Evolutionary conservation across 53 echinoderm and acorn worm genomes (phyloP).

Genomic region (Henricia sp.): DNA sequence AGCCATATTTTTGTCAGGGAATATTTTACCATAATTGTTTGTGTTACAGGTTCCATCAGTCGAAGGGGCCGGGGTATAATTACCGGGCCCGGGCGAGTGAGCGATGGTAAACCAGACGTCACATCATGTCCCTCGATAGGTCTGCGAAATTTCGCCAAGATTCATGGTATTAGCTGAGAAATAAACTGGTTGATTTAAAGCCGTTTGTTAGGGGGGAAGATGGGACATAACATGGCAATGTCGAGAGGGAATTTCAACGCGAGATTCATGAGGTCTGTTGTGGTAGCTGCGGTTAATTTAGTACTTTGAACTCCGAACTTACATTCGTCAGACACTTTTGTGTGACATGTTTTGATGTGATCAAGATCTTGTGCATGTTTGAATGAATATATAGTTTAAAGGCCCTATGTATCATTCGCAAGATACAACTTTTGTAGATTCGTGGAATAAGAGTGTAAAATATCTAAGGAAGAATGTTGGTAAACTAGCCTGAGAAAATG

Average conservation of each 20-base stretch:
- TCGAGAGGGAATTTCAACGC: background rate
- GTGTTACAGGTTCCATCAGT: constrained; percentile 16
- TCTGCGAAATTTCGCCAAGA: constrained; percentile 20
- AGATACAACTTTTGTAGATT: no score
- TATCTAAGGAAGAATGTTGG: no score
- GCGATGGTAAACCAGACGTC: constrained; percentile 11
- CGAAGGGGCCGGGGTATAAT: background rate
- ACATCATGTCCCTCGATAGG: background rate
- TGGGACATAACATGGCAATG: background rate
- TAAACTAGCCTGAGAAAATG: no score
- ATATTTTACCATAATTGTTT: constrained; percentile 31
- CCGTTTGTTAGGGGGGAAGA: background rate
- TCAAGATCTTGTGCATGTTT: background rate
- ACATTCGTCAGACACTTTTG: background rate
- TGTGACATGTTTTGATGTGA: constrained; percentile 10
- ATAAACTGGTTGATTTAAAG: constrained; percentile 8
- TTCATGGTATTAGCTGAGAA: background rate
- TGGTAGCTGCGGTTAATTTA: constrained; percentile 31
- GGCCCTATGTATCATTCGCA: no score
- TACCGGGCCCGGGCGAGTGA: background rate
- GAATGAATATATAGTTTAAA: no score
- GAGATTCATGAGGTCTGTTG: constrained; percentile 18
- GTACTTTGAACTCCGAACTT: constrained; percentile 12
- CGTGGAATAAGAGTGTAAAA: no score
- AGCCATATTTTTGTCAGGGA: background rate